A percentile compares a stretch with the other conserved stretches of the same genome.
Conservation (phyloP, 2,797 vertebrate genomes). For the Argya squamiceps region DNA sequence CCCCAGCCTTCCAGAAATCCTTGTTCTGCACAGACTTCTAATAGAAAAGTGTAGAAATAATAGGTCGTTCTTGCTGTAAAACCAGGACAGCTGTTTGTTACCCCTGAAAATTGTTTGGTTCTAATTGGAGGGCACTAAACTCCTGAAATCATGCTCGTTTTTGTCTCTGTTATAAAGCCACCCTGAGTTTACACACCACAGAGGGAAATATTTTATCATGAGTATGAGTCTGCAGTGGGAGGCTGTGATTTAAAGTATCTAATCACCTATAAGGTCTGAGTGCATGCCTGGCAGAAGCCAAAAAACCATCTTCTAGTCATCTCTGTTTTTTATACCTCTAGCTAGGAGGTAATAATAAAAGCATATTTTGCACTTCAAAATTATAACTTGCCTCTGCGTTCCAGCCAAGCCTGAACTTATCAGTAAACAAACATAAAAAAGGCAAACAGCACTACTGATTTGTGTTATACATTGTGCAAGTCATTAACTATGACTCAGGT, state of each 20-base stretch:
- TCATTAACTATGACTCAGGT: conserved; percentile 77
- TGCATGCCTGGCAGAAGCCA: conserved; percentile 5
- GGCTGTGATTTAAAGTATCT: conserved; percentile 59
- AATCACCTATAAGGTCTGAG: conserved; percentile 16
- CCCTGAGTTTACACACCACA: background rate
- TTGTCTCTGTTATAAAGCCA: conserved; percentile 28
- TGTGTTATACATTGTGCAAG: conserved; percentile 68
- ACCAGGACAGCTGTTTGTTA: background rate
- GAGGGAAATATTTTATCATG: conserved; percentile 29
- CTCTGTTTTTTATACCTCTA: conserved; percentile 54
- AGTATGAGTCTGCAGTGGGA: background rate
- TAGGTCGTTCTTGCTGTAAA: background rate
- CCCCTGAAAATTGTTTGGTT: background rate
- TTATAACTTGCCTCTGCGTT: conserved; percentile 32
- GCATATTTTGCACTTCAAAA: conserved; percentile 71
- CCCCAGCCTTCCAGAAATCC: background rate
- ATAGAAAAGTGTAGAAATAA: background rate
- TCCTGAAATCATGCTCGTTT: conserved; percentile 28
- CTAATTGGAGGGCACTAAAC: conserved; percentile 32
- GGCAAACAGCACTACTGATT: conserved; percentile 63
- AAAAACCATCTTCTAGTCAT: conserved; percentile 47
- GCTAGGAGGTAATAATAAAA: conserved; percentile 71
- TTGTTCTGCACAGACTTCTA: background rate
- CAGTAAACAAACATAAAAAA: conserved; percentile 69
- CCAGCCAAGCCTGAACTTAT: conserved; percentile 51